These are phyloP conservation scores for Circaetus cinerascens DNA, from an alignment of 2,113 vertebrate species.

Conservation along the genomic window DNA sequence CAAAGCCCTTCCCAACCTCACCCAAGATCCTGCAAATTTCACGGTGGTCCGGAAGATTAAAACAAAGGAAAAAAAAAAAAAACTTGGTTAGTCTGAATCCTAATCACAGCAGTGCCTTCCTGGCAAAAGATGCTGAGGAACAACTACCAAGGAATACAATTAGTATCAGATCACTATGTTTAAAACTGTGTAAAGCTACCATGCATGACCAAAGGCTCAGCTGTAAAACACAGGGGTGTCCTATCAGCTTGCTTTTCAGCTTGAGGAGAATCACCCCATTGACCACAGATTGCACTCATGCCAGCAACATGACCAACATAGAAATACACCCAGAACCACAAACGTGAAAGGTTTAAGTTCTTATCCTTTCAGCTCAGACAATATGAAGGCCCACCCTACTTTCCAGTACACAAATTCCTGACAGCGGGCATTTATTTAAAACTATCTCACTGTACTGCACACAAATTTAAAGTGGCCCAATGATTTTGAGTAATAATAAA, in stretches of 20 bases:
- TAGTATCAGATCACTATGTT: not conserved
- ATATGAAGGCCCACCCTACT: not conserved
- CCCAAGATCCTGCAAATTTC: not conserved
- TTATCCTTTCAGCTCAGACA: not conserved
- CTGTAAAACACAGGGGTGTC: not conserved
- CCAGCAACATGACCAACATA: not conserved
- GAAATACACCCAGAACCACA: not conserved
- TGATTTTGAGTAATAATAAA: not conserved
- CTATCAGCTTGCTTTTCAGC: not conserved
- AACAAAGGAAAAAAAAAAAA: not conserved
- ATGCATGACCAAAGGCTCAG: not conserved
- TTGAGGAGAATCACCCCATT: not conserved
- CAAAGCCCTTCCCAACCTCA: not conserved
- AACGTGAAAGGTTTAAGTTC: not conserved
- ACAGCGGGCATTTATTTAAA: not conserved
- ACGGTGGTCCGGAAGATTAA: not conserved
- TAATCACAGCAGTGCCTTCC: not conserved
- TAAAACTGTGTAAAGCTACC: not conserved
- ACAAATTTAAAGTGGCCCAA: not conserved
- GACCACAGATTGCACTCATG: not conserved
- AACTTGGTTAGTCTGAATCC: not conserved
- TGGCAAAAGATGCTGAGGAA: not conserved
- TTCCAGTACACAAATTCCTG: not conserved
- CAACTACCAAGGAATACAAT: not conserved
- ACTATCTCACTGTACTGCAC: not conserved